Base-by-base conservation (phyloP, 2,888 invertebrate genomes). In the Sinohyriopsis cumingii region DNA sequence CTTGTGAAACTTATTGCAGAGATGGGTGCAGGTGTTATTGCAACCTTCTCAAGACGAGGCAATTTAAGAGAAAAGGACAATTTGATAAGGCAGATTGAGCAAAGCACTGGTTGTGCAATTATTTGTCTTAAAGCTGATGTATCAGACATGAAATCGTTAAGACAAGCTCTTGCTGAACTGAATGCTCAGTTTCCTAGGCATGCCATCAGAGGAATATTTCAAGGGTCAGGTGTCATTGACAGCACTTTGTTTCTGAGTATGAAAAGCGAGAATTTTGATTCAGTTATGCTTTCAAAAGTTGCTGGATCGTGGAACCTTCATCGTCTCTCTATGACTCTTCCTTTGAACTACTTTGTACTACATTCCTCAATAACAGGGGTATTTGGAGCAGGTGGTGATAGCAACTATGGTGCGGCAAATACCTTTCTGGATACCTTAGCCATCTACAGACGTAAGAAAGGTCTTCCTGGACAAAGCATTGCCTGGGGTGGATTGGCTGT, bases 401-500 rank as follows among this genome's bases (percentile, higher is more conserved):
- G 79, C 15, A 83, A 79, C 67, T 84, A 86, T 70, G 84, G 83
- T 4, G 83, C 84, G 15, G 84, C 76, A 20, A 85, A 85, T 63
- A 75, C 80, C 5, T 86, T 86, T 64, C 71, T 81, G 69, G 86
- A 86, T 64, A 67, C 81, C 1, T 66, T 86, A n/a, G 82, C 82
- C 5, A 71, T 75, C 61, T 83, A 79, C 68, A 75, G 86, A 19
- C 69, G 79, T 24, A 55, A 65, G 19, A 59, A 70, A 22, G 81
- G 80, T 12, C 67, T 82, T 3, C 56, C 79, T 3, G 85, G 75
- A 3, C 83, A 84, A 69, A 71, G 73, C 28, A 83, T 86, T 19
- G 84, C 84, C 65, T 86, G 84, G 86, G 84, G 84, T n/a, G 76
- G 82, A 15, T 74, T 85, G 5, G 75, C 72, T 62, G 69, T 84